These are phyloP conservation scores for Miichthys miiuy DNA, from an alignment of 2,797 vertebrate species.

Conservation along the genomic window DNA sequence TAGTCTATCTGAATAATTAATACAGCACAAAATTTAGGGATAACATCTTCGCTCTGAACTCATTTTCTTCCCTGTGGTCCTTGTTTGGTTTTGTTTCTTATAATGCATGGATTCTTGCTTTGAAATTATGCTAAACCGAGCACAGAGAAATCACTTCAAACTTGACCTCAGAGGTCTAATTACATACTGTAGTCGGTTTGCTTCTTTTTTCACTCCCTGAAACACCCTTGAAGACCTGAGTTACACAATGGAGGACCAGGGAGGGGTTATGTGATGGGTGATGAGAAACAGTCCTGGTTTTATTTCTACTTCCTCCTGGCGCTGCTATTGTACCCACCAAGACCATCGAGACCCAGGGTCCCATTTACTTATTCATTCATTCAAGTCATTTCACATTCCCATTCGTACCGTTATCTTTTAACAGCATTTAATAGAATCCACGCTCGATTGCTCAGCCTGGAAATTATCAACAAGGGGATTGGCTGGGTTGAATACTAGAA, in stretches of 20 bases:
- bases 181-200: constrained; percentile 49
- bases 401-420: constrained; percentile 51
- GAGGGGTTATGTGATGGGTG: constrained; percentile 53
- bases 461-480: constrained; percentile 38
- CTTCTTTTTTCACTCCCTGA: constrained; percentile 36
- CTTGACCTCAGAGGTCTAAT: constrained; percentile 65
- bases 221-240: constrained; percentile 55
- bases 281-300: constrained; percentile 65
- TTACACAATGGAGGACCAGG: constrained; percentile 41
- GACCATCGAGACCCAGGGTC: constrained; percentile 14
- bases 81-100: constrained; percentile 63
- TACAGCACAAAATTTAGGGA: constrained; percentile 30
- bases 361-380: constrained; percentile 46
- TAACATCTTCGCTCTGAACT: constrained; percentile 40
- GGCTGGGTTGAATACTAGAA: constrained; percentile 28
- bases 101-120: constrained; percentile 54
- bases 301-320: constrained; percentile 35
- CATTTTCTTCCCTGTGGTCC: constrained; percentile 21
- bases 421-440: constrained; percentile 55
- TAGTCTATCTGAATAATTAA: constrained; percentile 62
- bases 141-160: constrained; percentile 62
- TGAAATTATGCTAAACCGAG: constrained; percentile 60
- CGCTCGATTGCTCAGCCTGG: constrained; percentile 36
- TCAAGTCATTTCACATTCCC: constrained; percentile 42
- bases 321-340: constrained; percentile 26